Evolutionary conservation across 2,797 vertebrate species (phyloP), one percentile per base, ranked within the genome.

Genomic region (Balearica regulorum): DNA sequence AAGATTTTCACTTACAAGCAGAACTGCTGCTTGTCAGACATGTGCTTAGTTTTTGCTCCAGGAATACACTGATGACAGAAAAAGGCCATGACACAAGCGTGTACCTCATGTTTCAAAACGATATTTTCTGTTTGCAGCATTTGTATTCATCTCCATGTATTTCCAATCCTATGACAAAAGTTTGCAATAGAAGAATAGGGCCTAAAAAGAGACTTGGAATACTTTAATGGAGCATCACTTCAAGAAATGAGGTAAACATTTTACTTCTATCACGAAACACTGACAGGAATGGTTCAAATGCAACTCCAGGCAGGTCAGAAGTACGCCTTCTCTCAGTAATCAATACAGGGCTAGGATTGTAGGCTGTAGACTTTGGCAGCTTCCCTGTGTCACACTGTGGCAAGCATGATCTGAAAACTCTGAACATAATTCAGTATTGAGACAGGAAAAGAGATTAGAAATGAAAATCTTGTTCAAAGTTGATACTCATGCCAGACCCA

Each of bases 401-500:
- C 89, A 89, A 95, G 82, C 80, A 78, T 25, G 72, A 90, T 75
- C 93, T 91, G 84, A 92, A 95, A 94, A 90, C 69, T 70, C 73
- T 13, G 21, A 83, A 93, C 90, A 88, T 73, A 87, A 90, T 73
- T 94, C 92, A 81, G 73, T 60, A 91, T 49, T 83, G 83, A 97
- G 93, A 84, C 71, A 97, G 94, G 89, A 93, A 93, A 94, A 96
- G 65, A 94, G 87, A 95, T 91, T 83, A 95, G 89, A 95, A 95
- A 97, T 88, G 9, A 96, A 92, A 94, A 96, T 84, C 92, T 92
- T 96, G 92, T 90, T 95, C 90, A 88, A 86, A 94, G 68, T 93
- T 89, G 85, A 90, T 92, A 76, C 82, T 95, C 92, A 88, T 10
- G 95, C 95, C 96, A 97, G 96, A 96, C 95, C 93, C 78, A 95